These are phyloP conservation scores for Leptopilina myrica DNA, from an alignment of 2,888 invertebrate species.

Conservation along the genomic window DNA sequence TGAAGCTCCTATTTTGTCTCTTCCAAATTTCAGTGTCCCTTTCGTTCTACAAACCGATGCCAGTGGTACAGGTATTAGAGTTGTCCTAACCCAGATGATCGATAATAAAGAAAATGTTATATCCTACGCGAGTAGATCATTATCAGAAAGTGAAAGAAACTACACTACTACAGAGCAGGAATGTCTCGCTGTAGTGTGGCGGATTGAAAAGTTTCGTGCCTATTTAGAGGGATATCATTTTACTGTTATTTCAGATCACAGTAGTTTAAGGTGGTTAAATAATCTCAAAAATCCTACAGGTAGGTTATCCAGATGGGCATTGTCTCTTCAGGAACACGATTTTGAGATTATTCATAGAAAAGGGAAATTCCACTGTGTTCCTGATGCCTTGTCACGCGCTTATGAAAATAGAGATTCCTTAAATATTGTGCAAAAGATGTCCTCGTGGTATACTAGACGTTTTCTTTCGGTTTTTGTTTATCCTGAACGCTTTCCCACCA, in stretches of 20 bases:
- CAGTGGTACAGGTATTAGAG: background rate
- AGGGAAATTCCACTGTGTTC: background rate
- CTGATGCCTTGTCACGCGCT: background rate
- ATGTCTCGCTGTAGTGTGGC: too few relatives aligned
- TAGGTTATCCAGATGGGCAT: background rate
- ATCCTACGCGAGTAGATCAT: constrained; percentile 49
- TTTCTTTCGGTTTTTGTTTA: background rate
- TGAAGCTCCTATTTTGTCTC: constrained; percentile 40
- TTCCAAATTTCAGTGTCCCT: constrained; percentile 16
- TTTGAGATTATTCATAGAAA: background rate
- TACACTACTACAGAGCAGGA: constrained; percentile 47
- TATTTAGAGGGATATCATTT: background rate
- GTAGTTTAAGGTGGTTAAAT: background rate
- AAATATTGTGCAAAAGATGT: too few relatives aligned
- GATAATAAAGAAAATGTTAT: constrained; percentile 48
- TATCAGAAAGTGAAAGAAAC: constrained; percentile 44
- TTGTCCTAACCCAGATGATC: too few relatives aligned
- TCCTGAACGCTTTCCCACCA: background rate
- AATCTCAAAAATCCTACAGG: background rate
- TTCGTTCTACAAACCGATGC: constrained; percentile 45
- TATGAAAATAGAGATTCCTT: background rate
- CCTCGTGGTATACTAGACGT: background rate
- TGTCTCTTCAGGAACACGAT: background rate
- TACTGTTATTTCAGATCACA: background rate
- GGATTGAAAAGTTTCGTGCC: too few relatives aligned